Percentiles rank a stretch among this genome's conserved stretches.
Evolutionary conservation across 2,888 invertebrate species (phyloP).

Genomic region (Periphyllus acericola): DNA sequence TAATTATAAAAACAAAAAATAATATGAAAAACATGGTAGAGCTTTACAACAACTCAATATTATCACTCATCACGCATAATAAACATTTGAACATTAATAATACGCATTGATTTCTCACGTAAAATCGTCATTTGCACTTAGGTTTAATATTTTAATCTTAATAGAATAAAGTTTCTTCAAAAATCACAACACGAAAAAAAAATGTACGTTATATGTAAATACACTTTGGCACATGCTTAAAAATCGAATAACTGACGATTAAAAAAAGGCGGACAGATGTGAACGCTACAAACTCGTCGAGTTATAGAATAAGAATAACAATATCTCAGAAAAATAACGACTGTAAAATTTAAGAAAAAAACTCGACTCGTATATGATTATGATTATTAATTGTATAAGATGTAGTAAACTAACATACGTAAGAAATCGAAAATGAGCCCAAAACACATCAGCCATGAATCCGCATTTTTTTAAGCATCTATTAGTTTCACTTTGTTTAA

Average conservation of each 20-base stretch:
- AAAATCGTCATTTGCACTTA: conserved; percentile 1
- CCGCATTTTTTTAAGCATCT: conserved; percentile 26
- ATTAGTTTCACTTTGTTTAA: conserved; percentile 11
- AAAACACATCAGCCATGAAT: conserved; percentile 5
- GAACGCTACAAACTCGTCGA: neutral
- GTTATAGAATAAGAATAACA: neutral
- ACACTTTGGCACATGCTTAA: conserved; percentile 48
- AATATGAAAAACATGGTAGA: conserved; percentile 22
- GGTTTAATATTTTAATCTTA: conserved; percentile 5
- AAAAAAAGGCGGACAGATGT: conserved; percentile 17
- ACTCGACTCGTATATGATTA: neutral
- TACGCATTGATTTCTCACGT: neutral
- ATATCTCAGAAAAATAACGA: conserved; percentile 16
- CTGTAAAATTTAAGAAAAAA: neutral
- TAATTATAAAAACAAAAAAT: conserved; percentile 26
- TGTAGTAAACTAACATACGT: neutral
- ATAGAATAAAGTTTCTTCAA: conserved; percentile 29
- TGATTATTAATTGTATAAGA: neutral
- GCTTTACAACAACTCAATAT: conserved; percentile 20
- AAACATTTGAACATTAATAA: conserved; percentile 35
- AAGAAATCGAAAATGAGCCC: neutral
- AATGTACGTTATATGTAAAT: conserved; percentile 27
- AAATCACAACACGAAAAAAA: conserved; percentile 53
- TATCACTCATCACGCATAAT: conserved; percentile 24
- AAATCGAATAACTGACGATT: conserved; percentile 2